Percentiles rank a stretch among this genome's conserved stretches.
phyloP scores from a whole-genome alignment of 2,113 vertebrate genomes.

The Poecilia latipinna region DNA sequence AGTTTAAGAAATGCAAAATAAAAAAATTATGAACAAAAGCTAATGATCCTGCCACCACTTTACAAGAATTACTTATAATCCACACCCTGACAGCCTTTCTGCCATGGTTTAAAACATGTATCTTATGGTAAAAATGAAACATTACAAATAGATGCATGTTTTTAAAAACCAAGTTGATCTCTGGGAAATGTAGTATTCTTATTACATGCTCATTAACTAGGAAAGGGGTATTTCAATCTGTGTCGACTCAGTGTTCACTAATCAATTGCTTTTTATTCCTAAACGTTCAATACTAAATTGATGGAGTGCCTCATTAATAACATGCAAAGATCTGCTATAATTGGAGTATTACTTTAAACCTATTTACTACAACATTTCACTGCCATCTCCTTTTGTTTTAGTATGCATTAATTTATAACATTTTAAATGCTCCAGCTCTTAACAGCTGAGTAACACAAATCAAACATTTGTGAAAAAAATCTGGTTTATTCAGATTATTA shows the following conservation, averaged over 20 bases:
- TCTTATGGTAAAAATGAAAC: background rate
- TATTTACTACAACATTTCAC: background rate
- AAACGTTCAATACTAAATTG: background rate
- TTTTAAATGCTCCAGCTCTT: background rate
- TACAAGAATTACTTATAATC: background rate
- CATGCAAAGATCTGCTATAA: background rate
- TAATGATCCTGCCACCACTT: background rate
- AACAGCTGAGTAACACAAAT: background rate
- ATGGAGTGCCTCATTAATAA: slow-evolving; percentile 7
- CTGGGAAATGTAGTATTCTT: slow-evolving; percentile 10
- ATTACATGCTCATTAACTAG: background rate
- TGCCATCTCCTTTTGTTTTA: background rate
- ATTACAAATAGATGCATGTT: background rate
- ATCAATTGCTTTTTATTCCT: background rate
- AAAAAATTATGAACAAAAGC: background rate
- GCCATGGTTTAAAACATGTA: background rate
- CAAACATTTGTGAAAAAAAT: background rate
- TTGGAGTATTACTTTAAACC: background rate
- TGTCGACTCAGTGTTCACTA: background rate
- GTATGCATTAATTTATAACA: background rate
- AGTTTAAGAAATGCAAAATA: background rate
- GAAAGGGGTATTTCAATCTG: background rate
- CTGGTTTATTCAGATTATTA: background rate
- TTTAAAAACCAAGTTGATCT: background rate
- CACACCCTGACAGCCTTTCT: background rate